A percentile compares a stretch with the other conserved stretches of the same genome.
Conservation (phyloP, 2,888 invertebrate genomes). For the Drepanosiphum platanoidis region DNA sequence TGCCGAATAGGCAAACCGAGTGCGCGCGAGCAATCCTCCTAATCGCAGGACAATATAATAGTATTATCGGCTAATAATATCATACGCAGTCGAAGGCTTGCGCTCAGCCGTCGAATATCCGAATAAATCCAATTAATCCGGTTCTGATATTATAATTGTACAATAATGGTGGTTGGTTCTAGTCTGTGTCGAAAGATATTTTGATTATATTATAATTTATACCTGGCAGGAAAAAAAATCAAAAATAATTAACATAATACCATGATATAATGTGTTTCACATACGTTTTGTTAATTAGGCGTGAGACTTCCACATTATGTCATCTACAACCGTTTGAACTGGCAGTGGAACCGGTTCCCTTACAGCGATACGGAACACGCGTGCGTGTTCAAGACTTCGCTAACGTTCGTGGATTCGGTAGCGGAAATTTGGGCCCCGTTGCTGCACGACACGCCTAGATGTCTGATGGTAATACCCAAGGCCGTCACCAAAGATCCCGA, state of each 20-base stretch:
- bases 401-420: constrained; percentile 91
- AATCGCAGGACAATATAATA: too few relatives aligned
- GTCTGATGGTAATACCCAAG: constrained; percentile 79
- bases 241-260: too few relatives aligned
- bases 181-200: too few relatives aligned
- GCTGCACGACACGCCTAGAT: constrained; percentile 74
- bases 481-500: constrained; percentile 82
- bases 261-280: too few relatives aligned
- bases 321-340: constrained; percentile 83
- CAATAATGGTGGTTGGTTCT: too few relatives aligned
- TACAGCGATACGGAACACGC: constrained; percentile 75
- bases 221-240: too few relatives aligned
- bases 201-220: too few relatives aligned
- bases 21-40: not conserved
- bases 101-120: too few relatives aligned
- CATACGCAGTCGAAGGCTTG: too few relatives aligned
- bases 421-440: constrained; percentile 89
- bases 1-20: constrained; percentile 52
- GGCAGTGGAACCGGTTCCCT: constrained; percentile 88
- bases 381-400: constrained; percentile 88
- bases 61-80: too few relatives aligned
- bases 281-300: constrained; percentile 69
- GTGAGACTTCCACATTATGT: constrained; percentile 82
- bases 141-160: too few relatives aligned
- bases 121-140: too few relatives aligned